phyloP scores from a whole-genome alignment of 2,113 vertebrate species.

The Stegostoma tigrinum region DNA sequence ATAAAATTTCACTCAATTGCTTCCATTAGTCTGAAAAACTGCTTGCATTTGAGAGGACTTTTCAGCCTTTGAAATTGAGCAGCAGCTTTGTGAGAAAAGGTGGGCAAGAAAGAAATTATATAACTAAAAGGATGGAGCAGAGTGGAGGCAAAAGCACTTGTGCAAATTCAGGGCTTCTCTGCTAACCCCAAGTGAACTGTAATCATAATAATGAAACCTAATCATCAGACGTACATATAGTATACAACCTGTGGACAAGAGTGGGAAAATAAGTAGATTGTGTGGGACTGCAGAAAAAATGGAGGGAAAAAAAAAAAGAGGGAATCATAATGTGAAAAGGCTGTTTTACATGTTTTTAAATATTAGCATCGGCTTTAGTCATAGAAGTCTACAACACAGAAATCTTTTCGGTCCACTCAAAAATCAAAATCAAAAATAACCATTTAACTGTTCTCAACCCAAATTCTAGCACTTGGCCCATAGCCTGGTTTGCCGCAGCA shows the following conservation, averaged over 20 bases:
- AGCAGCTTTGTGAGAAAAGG: not conserved
- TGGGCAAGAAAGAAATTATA: not conserved
- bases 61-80: not conserved
- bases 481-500: no score
- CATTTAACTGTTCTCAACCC: no score
- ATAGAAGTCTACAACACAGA: no score
- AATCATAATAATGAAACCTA: not conserved
- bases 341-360: not conserved
- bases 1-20: not conserved
- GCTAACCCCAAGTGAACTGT: not conserved
- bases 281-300: not conserved
- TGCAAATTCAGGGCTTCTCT: not conserved
- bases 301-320: not conserved
- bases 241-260: not conserved
- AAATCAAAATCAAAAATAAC: no score
- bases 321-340: not conserved
- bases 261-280: not conserved
- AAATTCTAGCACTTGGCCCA: no score
- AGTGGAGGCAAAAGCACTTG: not conserved
- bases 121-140: not conserved
- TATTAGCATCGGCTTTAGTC: not conserved
- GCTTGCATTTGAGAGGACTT: not conserved
- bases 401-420: no score
- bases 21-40: not conserved
- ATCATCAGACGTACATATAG: not conserved